phyloP scores from a whole-genome alignment of 2,113 vertebrate species.

The Nyctibius bracteatus region DNA sequence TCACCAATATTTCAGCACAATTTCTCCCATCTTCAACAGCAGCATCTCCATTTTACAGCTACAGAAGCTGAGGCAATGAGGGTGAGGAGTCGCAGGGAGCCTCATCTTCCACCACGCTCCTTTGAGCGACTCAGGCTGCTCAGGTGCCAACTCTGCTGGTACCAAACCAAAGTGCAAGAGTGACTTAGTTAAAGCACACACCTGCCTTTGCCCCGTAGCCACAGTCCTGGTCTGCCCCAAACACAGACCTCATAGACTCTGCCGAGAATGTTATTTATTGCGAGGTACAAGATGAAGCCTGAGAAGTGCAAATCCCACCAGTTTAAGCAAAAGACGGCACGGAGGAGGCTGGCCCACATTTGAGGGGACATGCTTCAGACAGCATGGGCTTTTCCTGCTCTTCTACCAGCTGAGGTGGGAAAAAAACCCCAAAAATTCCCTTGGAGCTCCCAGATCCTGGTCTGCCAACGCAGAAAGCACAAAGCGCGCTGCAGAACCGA shows the following conservation, averaged over 20 bases:
- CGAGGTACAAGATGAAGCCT: background rate
- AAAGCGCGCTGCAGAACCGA: accelerated
- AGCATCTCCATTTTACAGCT: background rate
- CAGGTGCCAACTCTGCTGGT: background rate
- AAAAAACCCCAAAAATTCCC: background rate
- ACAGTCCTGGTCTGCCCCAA: background rate
- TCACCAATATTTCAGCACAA: background rate
- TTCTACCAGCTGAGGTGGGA: background rate
- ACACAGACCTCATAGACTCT: background rate
- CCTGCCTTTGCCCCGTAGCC: background rate
- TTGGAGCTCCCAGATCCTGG: background rate
- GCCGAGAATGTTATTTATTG: too few species aligned
- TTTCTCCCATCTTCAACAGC: background rate
- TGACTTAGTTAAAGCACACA: background rate
- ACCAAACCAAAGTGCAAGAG: background rate
- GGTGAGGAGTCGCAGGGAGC: background rate
- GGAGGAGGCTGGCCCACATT: background rate
- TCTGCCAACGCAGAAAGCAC: background rate
- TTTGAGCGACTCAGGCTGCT: background rate
- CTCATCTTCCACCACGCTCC: accelerated
- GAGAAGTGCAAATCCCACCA: background rate
- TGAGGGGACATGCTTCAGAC: accelerated
- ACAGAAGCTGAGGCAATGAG: background rate
- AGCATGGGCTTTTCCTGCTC: background rate
- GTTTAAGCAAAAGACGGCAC: background rate